phyloP scores from a whole-genome alignment of 2,113 vertebrate species.

The Halcyon senegalensis region DNA sequence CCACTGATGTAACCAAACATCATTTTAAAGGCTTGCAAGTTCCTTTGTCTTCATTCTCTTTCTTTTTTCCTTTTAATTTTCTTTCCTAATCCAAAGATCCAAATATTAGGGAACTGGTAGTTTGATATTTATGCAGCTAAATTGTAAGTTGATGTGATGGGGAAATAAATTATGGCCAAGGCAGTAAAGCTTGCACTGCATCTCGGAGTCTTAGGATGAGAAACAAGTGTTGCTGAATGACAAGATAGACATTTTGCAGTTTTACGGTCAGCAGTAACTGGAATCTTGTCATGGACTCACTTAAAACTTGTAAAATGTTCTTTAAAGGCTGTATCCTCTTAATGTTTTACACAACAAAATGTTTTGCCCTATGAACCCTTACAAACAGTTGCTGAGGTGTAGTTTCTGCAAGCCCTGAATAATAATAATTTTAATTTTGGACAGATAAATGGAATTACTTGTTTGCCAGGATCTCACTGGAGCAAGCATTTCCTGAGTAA shows the following conservation, averaged over 20 bases:
- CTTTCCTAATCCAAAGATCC: not conserved
- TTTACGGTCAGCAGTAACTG: not conserved
- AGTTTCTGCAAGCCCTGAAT: not conserved
- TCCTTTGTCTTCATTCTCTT: not conserved
- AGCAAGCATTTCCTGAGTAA: not conserved
- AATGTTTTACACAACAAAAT: not conserved
- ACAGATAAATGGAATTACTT: not conserved
- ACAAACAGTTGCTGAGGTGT: not conserved
- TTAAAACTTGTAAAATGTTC: not conserved
- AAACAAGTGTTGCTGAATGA: not conserved
- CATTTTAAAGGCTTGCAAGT: not conserved
- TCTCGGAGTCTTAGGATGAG: not conserved
- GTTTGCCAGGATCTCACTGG: not conserved
- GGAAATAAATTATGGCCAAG: not conserved
- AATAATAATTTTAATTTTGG: not conserved
- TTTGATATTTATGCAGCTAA: slow-evolving; percentile 5
- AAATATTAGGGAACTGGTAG: not conserved
- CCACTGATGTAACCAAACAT: not conserved
- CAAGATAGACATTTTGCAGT: not conserved
- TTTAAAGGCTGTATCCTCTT: not conserved
- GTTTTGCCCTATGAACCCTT: not conserved
- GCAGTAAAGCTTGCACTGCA: not conserved
- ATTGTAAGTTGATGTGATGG: not conserved
- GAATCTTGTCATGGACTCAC: not conserved
- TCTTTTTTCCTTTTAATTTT: not conserved